These are phyloP conservation scores for Thera obeliscata DNA, from an alignment of 2,888 invertebrate species.

Conservation along the genomic window DNA sequence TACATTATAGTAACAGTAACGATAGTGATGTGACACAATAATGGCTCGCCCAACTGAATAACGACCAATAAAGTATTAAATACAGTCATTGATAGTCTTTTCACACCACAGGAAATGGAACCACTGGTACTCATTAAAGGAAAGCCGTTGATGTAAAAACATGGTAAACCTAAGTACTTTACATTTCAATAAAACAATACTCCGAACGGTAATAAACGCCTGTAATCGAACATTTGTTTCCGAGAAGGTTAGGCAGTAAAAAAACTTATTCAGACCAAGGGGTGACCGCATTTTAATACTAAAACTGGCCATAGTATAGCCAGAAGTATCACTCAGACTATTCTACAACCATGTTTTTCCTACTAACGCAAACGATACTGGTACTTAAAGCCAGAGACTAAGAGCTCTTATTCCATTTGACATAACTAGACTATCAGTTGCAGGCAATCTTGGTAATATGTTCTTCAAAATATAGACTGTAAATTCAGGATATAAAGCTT, in stretches of 20 bases:
- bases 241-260: slow-evolving; percentile 69
- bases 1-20: slow-evolving; percentile 1
- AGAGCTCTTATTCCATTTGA: slow-evolving; percentile 1
- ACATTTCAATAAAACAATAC: slow-evolving; percentile 53
- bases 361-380: neutral
- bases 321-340: slow-evolving; percentile 12
- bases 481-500: slow-evolving; percentile 1
- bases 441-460: neutral
- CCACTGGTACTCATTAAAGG: slow-evolving; percentile 41
- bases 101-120: slow-evolving; percentile 50
- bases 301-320: slow-evolving; percentile 53
- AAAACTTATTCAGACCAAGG: slow-evolving; percentile 58
- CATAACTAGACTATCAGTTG: neutral
- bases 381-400: neutral
- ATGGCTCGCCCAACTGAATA: slow-evolving; percentile 30
- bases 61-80: slow-evolving; percentile 33
- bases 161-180: slow-evolving; percentile 39
- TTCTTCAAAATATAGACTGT: neutral
- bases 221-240: slow-evolving; percentile 63
- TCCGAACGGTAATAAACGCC: slow-evolving; percentile 48
- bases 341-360: neutral
- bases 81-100: slow-evolving; percentile 33
- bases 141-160: slow-evolving; percentile 30
- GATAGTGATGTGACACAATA: slow-evolving; percentile 26
- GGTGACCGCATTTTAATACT: slow-evolving; percentile 79